Conservation (phyloP, 2,888 invertebrate species). For the Diarsia dahlii region DNA sequence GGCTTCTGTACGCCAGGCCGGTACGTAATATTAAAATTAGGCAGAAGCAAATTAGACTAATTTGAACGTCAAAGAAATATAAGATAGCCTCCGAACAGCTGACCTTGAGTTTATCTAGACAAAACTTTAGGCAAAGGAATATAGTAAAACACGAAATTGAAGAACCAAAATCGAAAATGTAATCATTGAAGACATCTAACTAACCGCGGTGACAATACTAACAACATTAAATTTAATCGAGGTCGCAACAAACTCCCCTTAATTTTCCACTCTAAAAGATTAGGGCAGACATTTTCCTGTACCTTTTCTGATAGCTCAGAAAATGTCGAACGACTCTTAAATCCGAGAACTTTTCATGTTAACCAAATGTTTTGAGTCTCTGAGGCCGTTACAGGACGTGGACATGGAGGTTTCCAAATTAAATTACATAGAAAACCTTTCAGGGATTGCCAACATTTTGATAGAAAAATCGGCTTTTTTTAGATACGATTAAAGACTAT, state of each 20-base stretch:
- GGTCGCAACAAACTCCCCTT: constrained; percentile 36
- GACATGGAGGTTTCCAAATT: constrained; percentile 51
- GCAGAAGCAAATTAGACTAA: constrained; percentile 34
- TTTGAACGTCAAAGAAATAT: constrained; percentile 34
- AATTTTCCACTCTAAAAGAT: constrained; percentile 53
- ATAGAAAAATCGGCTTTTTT: constrained; percentile 52
- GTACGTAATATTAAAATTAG: constrained; percentile 26
- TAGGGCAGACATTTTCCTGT: constrained; percentile 38
- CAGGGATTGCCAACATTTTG: constrained; percentile 58
- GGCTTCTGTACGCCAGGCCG: neutral
- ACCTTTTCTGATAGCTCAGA: constrained; percentile 21
- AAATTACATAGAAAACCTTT: constrained; percentile 69
- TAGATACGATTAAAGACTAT: constrained; percentile 4
- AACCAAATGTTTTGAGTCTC: constrained; percentile 51
- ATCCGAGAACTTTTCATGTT: constrained; percentile 54
- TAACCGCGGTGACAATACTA: constrained; percentile 16
- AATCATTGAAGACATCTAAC: constrained; percentile 35
- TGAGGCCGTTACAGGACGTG: constrained; percentile 17
- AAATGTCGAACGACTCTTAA: constrained; percentile 28
- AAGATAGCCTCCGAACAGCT: constrained; percentile 8
- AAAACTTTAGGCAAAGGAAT: constrained; percentile 12
- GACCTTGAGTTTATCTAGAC: constrained; percentile 8
- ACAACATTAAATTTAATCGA: constrained; percentile 43
- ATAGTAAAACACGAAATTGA: constrained; percentile 14
- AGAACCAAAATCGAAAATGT: constrained; percentile 19